phyloP scores from a whole-genome alignment of 1,140 invertebrate species.

The Lepidurus arcticus region DNA sequence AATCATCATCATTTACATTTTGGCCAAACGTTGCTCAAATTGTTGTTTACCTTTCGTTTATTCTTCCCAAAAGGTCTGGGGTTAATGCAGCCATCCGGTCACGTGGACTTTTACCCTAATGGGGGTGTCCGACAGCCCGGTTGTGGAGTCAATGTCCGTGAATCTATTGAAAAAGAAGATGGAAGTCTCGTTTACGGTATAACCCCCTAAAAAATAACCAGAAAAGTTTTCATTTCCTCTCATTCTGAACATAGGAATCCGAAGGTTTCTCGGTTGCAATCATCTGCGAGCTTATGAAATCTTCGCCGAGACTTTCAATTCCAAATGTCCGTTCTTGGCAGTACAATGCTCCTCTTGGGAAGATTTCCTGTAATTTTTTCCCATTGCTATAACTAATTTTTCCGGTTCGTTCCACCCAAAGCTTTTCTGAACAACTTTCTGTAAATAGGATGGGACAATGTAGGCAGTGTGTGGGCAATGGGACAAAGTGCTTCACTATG shows the following conservation, averaged over 20 bases:
- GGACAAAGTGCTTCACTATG: constrained; percentile 47
- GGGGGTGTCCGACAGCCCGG: constrained; percentile 79
- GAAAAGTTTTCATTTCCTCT: not conserved
- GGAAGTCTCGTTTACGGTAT: constrained; percentile 56
- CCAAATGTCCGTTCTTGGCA: constrained; percentile 63
- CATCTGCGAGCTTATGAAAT: constrained; percentile 76
- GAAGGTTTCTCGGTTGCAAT: constrained; percentile 72
- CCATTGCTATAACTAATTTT: constrained; percentile 37
- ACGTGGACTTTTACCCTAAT: constrained; percentile 87
- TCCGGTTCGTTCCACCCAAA: too few species aligned
- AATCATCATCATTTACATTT: not conserved
- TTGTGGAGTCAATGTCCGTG: constrained; percentile 63
- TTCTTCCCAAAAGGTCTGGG: constrained; percentile 56
- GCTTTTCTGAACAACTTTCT: not conserved
- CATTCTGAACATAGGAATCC: constrained; percentile 51
- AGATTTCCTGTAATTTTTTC: constrained; percentile 64
- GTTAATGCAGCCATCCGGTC: constrained; percentile 70
- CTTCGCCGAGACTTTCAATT: constrained; percentile 73
- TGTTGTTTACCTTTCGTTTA: not conserved
- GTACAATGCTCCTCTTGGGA: constrained; percentile 73
- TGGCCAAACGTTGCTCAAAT: not conserved
- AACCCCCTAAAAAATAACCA: not conserved
- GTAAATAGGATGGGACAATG: constrained; percentile 50
- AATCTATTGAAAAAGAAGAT: constrained; percentile 59
- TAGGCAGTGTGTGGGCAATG: constrained; percentile 58